These are phyloP conservation scores for Caloenas nicobarica DNA, from an alignment of 2,113 vertebrate species.

Conservation along the genomic window DNA sequence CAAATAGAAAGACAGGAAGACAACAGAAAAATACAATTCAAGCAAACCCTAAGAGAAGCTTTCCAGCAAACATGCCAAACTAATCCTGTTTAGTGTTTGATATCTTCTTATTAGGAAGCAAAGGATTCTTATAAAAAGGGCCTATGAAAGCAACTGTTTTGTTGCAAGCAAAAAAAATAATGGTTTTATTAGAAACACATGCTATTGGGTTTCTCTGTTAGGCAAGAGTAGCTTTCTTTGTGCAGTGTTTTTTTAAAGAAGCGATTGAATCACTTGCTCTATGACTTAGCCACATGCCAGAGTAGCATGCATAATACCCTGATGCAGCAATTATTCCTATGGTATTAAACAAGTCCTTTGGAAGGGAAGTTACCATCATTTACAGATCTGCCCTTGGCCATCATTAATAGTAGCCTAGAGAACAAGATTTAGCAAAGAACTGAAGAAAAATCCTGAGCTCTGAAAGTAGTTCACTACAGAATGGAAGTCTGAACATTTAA, in stretches of 20 bases:
- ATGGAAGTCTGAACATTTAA: neutral
- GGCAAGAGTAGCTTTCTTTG: neutral
- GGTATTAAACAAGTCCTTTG: neutral
- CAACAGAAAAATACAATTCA: neutral
- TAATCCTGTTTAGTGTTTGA: neutral
- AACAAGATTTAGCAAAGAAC: neutral
- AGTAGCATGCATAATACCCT: neutral
- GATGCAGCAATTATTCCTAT: neutral
- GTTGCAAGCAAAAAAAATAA: neutral
- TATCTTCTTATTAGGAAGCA: neutral
- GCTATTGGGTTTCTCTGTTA: neutral
- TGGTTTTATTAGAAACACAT: neutral
- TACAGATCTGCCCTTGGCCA: neutral
- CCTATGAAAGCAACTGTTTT: neutral
- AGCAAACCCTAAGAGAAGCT: neutral
- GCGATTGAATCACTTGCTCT: neutral
- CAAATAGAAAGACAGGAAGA: neutral
- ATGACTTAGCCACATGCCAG: neutral
- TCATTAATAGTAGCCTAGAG: neutral
- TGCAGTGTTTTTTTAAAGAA: neutral
- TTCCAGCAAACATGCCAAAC: neutral
- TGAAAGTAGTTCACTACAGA: neutral
- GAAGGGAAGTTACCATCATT: neutral
- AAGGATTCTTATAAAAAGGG: neutral
- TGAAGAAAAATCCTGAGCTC: neutral